Evolutionary conservation across 2,797 vertebrate species (phyloP), one percentile per base, ranked within the genome.

Genomic region (Gila robusta): DNA sequence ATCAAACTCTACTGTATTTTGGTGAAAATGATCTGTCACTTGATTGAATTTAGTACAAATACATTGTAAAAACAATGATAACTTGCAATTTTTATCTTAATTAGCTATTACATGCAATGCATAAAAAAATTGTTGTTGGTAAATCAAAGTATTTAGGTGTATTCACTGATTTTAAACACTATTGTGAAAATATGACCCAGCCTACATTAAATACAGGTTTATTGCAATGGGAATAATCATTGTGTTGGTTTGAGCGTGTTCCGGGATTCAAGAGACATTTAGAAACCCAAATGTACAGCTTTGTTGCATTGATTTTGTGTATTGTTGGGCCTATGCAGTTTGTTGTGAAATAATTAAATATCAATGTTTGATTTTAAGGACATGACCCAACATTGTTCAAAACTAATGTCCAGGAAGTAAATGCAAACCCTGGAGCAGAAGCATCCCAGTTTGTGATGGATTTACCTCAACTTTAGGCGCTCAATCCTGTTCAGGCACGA

Each of bases 401-500:
- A 44, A 2, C 4, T 28, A 49, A 23, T 76, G 26, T 32, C 8
- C 26, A 32, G 3, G 1, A 3, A 21, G 9, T 16, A 72, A 26
- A 47, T 44, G 14, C 1, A 14, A 73, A 3, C 23, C 28, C 28
- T 54, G 52, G 49, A n/a, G 26, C 12, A 28, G 28, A 66, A 17
- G 6, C 14, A 17, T 64, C 26, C 14, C 12, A 16, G 5, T 26
- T 14, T 62, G 2, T 69, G 44, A 28, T 72, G 67, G n/a, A 23
- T 71, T 82, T 49, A 35, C 11, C 37, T 23, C 3, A 62, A 28
- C 59, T 28, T 14, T 14, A 26, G 23, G 39, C 26, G 28, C 81
- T 64, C 8, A 35, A 83, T 56, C 35, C 23, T 72, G 35, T 78
- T 86, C 70, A 81, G 17, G 70, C 49, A 32, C 32, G 32, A 32